phyloP scores from a whole-genome alignment of 2,888 invertebrate species.

The Atrina japonica region DNA sequence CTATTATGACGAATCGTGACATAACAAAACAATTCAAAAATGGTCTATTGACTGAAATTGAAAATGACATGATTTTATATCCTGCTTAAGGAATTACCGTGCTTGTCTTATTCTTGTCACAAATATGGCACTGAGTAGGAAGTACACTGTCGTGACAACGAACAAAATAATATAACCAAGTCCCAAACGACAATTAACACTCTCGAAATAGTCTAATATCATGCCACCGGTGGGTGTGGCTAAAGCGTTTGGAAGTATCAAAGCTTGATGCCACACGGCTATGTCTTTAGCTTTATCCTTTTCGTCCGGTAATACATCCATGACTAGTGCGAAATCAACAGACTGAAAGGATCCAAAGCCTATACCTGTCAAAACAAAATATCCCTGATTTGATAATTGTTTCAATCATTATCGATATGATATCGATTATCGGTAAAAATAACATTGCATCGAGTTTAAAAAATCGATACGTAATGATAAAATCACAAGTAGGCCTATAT shows the following conservation, averaged over 20 bases:
- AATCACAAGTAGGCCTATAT: no score
- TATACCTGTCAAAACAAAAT: constrained; percentile 62
- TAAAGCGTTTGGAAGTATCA: constrained; percentile 78
- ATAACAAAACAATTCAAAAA: no score
- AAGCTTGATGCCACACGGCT: constrained; percentile 79
- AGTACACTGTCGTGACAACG: constrained; percentile 74
- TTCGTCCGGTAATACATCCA: constrained; percentile 78
- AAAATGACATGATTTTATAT: no score
- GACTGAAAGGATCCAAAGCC: constrained; percentile 78
- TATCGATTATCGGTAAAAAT: no score
- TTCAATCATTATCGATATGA: no score
- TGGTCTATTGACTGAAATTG: no score
- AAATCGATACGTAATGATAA: no score
- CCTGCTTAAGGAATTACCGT: no score
- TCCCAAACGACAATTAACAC: constrained; percentile 75
- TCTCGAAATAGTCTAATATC: constrained; percentile 77
- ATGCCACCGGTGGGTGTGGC: constrained; percentile 79
- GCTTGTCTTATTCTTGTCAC: constrained; percentile 73
- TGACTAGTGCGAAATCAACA: constrained; percentile 79
- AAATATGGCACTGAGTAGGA: constrained; percentile 75
- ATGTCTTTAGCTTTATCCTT: constrained; percentile 78
- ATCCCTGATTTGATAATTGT: no score
- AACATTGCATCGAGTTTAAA: no score
- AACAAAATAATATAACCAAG: constrained; percentile 79
- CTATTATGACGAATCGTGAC: no score